These are phyloP conservation scores for Phoxinus dragarum DNA, from an alignment of 2,797 vertebrate species.

Conservation along the genomic window DNA sequence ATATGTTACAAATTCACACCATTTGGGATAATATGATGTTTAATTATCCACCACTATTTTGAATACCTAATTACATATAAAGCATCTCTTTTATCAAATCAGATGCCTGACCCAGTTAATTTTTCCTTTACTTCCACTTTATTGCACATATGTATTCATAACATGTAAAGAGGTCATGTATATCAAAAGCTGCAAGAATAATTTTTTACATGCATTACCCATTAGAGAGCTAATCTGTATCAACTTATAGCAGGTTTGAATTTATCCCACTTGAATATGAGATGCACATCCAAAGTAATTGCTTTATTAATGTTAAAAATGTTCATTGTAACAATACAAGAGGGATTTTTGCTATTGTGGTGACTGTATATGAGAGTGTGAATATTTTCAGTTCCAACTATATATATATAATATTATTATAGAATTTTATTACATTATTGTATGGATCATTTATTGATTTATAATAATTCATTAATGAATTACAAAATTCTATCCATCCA, in stretches of 20 bases:
- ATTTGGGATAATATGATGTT: slow-evolving; percentile 54
- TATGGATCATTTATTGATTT: not conserved
- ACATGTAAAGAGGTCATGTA: slow-evolving; percentile 52
- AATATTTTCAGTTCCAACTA: too few species aligned
- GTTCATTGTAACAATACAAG: slow-evolving; percentile 69
- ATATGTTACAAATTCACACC: slow-evolving; percentile 60
- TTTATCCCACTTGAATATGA: slow-evolving; percentile 74
- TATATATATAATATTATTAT: too few species aligned
- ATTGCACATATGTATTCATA: slow-evolving; percentile 42
- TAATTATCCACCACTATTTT: slow-evolving; percentile 38
- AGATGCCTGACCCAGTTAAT: slow-evolving; percentile 19
- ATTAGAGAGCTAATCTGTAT: slow-evolving; percentile 77
- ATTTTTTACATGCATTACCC: slow-evolving; percentile 45
- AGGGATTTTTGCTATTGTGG: not conserved
- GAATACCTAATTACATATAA: slow-evolving; percentile 45
- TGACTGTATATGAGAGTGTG: not conserved
- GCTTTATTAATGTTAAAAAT: slow-evolving; percentile 75
- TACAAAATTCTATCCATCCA: not conserved
- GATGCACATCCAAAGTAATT: slow-evolving; percentile 73
- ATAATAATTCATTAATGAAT: too few species aligned
- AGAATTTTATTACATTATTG: too few species aligned
- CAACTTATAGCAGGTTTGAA: slow-evolving; percentile 73
- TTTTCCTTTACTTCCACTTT: slow-evolving; percentile 40
- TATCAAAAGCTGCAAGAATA: slow-evolving; percentile 46
- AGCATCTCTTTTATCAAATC: slow-evolving; percentile 39